Percentiles rank a stretch among this genome's conserved stretches.
phyloP scores from a whole-genome alignment of 2,888 invertebrate genomes.

The Yponomeuta sedellus region DNA sequence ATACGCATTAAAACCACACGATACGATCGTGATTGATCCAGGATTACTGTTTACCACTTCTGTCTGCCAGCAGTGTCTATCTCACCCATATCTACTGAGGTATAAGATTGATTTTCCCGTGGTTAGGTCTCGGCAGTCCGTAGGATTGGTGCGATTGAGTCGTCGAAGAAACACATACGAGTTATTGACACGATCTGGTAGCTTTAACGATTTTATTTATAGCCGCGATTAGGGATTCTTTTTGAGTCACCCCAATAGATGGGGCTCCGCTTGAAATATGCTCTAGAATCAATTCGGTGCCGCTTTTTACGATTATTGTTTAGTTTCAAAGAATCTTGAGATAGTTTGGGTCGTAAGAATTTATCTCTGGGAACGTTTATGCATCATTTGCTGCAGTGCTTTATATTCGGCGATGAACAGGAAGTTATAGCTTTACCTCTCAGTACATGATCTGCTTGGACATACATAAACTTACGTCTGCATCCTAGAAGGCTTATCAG shows the following conservation, averaged over 20 bases:
- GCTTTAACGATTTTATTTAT: slow-evolving; percentile 36
- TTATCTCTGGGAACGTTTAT: no score
- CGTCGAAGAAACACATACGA: slow-evolving; percentile 30
- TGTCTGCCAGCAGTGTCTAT: not conserved
- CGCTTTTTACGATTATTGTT: slow-evolving; percentile 1
- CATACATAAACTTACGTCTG: no score
- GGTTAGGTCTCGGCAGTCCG: not conserved
- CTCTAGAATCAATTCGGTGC: not conserved
- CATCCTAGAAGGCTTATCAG: no score
- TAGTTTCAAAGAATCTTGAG: not conserved
- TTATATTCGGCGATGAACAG: no score
- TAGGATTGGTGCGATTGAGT: slow-evolving; percentile 18
- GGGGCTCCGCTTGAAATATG: not conserved
- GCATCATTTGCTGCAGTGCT: no score
- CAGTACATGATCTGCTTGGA: no score
- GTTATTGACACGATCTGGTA: slow-evolving; percentile 36
- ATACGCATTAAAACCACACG: slow-evolving; percentile 39
- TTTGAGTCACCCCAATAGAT: slow-evolving; percentile 3
- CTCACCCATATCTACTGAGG: slow-evolving; percentile 8
- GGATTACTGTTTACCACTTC: slow-evolving; percentile 38
- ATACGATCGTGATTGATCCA: slow-evolving; percentile 54
- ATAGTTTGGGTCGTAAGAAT: not conserved
- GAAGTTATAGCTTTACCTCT: no score
- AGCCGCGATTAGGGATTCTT: slow-evolving; percentile 29
- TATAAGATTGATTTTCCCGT: slow-evolving; percentile 7